Evolutionary conservation across 2,113 vertebrate species (phyloP).

Genomic region (Oriolus oriolus): DNA sequence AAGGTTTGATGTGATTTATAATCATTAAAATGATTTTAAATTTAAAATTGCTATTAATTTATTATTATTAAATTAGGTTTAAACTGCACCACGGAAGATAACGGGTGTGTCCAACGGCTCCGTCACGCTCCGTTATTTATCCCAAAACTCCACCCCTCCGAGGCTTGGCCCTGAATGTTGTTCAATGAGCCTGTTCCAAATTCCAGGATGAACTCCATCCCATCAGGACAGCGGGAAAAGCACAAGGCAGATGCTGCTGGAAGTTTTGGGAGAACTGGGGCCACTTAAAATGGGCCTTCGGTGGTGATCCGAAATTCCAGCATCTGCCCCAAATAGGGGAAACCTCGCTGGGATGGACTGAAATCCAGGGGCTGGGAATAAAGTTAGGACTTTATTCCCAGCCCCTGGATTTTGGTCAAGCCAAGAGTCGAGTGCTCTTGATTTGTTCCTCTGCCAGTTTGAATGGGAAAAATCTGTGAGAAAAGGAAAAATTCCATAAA

Average conservation of each 20-base stretch:
- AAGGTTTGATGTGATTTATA: background rate
- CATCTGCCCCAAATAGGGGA: background rate
- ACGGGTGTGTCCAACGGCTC: background rate
- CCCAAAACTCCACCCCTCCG: background rate
- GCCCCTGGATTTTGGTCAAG: too few species aligned
- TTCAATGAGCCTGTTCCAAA: background rate
- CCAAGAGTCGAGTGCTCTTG: background rate
- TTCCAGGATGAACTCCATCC: background rate
- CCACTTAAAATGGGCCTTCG: fast-evolving
- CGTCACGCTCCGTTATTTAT: conserved; percentile 1
- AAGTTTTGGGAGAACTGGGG: background rate
- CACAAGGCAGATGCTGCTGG: background rate
- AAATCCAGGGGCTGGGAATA: background rate
- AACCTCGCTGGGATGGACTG: fast-evolving
- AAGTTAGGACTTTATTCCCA: too few species aligned
- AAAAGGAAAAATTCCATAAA: background rate
- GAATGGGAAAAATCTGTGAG: background rate
- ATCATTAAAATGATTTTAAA: background rate
- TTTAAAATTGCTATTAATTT: background rate
- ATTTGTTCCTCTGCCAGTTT: fast-evolving
- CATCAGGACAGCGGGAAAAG: background rate
- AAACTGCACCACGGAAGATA: background rate
- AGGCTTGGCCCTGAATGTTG: background rate
- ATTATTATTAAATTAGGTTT: background rate
- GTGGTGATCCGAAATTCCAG: background rate